These are phyloP conservation scores for Thryonomys swinderianus DNA, from an alignment of 2,113 vertebrate genomes.

Conservation along the genomic window DNA sequence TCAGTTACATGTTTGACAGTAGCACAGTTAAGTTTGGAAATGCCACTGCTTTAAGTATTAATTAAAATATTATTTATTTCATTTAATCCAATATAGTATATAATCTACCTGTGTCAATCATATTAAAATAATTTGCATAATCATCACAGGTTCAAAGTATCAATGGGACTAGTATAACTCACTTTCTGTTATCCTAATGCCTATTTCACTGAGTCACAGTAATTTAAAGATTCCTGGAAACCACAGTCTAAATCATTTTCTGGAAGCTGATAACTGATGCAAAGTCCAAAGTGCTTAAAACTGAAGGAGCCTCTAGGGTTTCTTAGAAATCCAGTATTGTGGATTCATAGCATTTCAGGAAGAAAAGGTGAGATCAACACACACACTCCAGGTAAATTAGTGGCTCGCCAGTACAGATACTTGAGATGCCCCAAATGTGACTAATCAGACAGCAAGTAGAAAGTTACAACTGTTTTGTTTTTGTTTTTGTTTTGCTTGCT, in stretches of 20 bases:
- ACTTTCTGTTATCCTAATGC: neutral
- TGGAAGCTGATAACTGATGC: neutral
- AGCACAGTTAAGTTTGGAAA: neutral
- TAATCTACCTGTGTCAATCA: neutral
- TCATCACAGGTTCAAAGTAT: neutral
- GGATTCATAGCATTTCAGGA: neutral
- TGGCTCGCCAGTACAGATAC: neutral
- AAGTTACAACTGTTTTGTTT: neutral
- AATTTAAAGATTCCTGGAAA: neutral
- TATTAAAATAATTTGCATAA: slow-evolving; percentile 1
- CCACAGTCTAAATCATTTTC: neutral
- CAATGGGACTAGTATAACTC: neutral
- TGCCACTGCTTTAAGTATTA: neutral
- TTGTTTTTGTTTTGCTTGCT: too few relatives aligned
- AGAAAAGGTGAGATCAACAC: neutral
- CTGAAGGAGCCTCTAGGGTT: neutral
- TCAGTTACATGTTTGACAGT: neutral
- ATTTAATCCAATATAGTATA: neutral
- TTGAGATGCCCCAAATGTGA: neutral
- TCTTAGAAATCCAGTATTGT: neutral
- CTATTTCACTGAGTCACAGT: neutral
- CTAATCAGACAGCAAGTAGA: neutral
- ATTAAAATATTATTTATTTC: neutral
- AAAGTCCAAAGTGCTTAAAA: neutral
- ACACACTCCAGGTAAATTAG: neutral